Evolutionary conservation across 2,797 vertebrate species (phyloP), one percentile per base, ranked within the genome.

Genomic region (Danio aesculapii): DNA sequence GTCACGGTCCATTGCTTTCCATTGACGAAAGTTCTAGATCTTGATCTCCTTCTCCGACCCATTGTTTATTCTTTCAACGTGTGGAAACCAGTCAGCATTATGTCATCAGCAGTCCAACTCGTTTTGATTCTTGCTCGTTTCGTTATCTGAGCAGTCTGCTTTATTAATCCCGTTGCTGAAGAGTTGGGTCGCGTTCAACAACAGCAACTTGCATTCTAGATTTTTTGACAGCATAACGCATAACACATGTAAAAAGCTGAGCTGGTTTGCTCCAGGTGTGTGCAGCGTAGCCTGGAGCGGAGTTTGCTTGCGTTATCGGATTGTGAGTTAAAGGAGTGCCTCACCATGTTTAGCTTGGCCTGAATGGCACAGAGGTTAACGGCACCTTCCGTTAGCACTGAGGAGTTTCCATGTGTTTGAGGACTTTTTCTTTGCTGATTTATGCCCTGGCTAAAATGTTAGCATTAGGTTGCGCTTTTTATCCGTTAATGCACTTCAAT

Each of bases 351-450:
- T 84, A 81, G 85, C 78, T 83, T 84, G 77, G 81, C 83, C 76
- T 77, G 70, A 41, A 41, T 71, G 81, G 74, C 43, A 70, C 69
- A 58, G 74, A 79, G 81, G 81, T 82, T 81, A 84, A 84, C 75
- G 53, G 53, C 77, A 68, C 59, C 30, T 69, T 72, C 59, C 17
- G 19, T 80, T 67, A 17, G 41, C 59, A 47, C 64, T 17, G 67
- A 7, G 50, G 43, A 73, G 55, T 79, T 69, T 55, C 1, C 49
- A 46, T 68, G 58, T 62, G 89, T 91, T 91, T 64, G 49, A 58
- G 86, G 84, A 88, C 88, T 92, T 91, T 86, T 90, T 92, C 92
- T 88, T 84, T 89, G 89, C 91, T 90, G 52, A 49, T 66, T 73
- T 64, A 74, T 21, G 2, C 7, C 19, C n/a, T 44, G 57, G 39